These are phyloP conservation scores for Pseudorectes ferrugineus DNA, from an alignment of 2,113 vertebrate species.

Conservation along the genomic window DNA sequence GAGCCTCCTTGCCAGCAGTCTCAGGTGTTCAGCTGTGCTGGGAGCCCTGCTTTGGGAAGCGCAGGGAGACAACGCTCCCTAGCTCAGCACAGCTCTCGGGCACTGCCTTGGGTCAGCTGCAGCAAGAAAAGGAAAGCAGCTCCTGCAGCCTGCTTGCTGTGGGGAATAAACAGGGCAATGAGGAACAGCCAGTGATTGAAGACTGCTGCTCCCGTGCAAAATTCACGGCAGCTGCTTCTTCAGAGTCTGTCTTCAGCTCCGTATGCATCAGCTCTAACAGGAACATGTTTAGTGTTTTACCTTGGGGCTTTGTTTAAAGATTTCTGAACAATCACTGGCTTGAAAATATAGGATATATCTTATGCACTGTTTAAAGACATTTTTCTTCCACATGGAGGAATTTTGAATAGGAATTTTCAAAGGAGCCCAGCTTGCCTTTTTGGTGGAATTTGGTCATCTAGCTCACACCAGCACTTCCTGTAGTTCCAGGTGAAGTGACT, in stretches of 20 bases:
- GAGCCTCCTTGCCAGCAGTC: neutral
- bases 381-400: neutral
- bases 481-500: neutral
- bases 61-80: accelerated
- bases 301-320: neutral
- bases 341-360: neutral
- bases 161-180: neutral
- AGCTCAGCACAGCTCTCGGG: neutral
- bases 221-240: neutral
- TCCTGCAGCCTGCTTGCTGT: neutral
- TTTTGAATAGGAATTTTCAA: neutral
- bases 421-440: neutral
- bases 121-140: neutral
- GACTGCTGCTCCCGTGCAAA: neutral
- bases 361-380: neutral
- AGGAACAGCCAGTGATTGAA: accelerated
- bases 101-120: neutral
- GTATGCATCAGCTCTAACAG: neutral
- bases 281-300: neutral
- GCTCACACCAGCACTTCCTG: neutral
- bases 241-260: neutral
- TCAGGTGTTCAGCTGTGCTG: neutral
- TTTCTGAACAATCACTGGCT: neutral
- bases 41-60: neutral
- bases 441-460: neutral